These are phyloP conservation scores for Sanderia malayensis DNA, from an alignment of 30 jellyfish, hydroid and myxozoan genomes.

Conservation along the genomic window DNA sequence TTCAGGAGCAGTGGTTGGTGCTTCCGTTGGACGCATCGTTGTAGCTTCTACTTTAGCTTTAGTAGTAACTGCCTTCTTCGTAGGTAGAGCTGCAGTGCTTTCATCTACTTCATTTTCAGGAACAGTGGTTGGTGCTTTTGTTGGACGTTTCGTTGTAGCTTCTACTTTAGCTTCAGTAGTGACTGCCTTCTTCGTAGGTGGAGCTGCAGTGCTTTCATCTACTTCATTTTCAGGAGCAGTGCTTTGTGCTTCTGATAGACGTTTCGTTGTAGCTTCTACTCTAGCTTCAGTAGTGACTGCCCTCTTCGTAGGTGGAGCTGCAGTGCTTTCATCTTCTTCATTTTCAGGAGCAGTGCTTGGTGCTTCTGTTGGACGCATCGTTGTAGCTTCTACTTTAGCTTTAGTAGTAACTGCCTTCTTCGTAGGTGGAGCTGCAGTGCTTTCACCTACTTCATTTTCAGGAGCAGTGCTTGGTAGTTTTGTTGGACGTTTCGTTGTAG, in stretches of 20 bases:
- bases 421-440: constrained; percentile 1
- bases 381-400: neutral
- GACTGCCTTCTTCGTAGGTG: neutral
- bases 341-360: neutral
- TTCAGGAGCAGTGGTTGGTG: neutral
- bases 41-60: neutral
- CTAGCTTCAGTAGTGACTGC: neutral
- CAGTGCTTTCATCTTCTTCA: neutral
- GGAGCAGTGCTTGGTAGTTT: neutral
- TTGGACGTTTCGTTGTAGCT: neutral
- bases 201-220: neutral
- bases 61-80: neutral
- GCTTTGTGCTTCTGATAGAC: neutral
- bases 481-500: neutral
- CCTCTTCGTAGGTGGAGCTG: neutral
- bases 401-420: neutral
- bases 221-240: neutral
- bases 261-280: neutral
- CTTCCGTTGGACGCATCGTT: neutral
- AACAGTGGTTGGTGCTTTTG: neutral
- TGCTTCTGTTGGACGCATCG: neutral
- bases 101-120: neutral
- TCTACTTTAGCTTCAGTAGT: neutral
- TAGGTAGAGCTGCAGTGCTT: neutral
- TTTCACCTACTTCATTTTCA: neutral